Percentiles rank a stretch among this genome's conserved stretches.
phyloP scores from a whole-genome alignment of 2,113 vertebrate species.

The Semnornis frantzii region DNA sequence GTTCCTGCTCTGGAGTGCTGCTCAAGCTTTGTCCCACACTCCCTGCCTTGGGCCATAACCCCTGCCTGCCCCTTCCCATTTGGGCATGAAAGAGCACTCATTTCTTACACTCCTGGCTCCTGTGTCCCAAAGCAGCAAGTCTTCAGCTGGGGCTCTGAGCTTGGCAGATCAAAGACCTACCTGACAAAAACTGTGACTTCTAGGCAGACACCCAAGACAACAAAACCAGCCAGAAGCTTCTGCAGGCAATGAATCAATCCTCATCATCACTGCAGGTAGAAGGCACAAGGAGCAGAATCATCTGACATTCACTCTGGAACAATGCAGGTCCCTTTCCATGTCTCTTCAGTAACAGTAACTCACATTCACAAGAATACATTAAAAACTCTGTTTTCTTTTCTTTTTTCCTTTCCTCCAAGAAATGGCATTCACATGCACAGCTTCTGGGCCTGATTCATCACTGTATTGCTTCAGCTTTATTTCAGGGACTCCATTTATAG shows the following conservation, averaged over 20 bases:
- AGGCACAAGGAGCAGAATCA: background rate
- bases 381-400: background rate
- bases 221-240: background rate
- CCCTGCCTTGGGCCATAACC: conserved; percentile 19
- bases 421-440: background rate
- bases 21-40: background rate
- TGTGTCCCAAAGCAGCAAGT: background rate
- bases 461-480: conserved; percentile 5
- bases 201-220: background rate
- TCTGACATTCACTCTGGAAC: conserved; percentile 16
- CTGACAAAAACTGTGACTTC: background rate
- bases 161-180: background rate
- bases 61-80: background rate
- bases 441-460: conserved; percentile 13
- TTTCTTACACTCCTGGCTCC: background rate
- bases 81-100: background rate
- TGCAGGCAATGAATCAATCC: background rate
- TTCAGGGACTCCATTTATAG: background rate
- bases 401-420: background rate
- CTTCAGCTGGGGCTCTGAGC: background rate
- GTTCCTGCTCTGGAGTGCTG: background rate
- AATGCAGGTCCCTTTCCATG: background rate
- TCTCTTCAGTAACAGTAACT: background rate
- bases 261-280: background rate
- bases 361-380: conserved; percentile 11